Evolutionary conservation across 92 coral and sea anemone genomes (phyloP).

Genomic region (Porites lobata): DNA sequence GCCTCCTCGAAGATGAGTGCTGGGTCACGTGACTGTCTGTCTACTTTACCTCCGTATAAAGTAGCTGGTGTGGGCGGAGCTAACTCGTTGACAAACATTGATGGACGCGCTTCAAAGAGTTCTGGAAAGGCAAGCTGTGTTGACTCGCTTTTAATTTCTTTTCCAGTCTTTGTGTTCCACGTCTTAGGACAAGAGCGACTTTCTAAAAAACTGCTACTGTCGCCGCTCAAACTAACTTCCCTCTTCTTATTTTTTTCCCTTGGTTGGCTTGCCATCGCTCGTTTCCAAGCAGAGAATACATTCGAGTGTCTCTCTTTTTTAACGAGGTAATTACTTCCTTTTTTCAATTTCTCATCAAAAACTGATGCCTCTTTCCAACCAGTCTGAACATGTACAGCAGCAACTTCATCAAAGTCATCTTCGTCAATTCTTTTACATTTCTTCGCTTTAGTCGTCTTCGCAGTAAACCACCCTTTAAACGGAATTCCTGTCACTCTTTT

Average conservation of each 20-base stretch:
- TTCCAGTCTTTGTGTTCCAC: constrained; percentile 21
- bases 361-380: constrained; percentile 1
- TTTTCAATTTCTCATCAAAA: not conserved
- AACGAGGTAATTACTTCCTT: not conserved
- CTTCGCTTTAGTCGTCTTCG: not conserved
- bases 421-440: not conserved
- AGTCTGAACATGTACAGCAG: not conserved
- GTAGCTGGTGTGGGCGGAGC: constrained; percentile 5
- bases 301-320: not conserved
- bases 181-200: not conserved
- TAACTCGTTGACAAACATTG: not conserved
- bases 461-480: not conserved
- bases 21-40: constrained; percentile 25
- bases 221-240: not conserved
- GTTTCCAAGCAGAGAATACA: constrained; percentile 6
- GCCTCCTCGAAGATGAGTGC: constrained; percentile 1
- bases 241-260: not conserved
- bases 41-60: not conserved
- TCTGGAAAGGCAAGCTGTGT: not conserved
- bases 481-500: not conserved
- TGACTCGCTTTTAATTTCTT: not conserved
- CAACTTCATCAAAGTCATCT: constrained; percentile 3
- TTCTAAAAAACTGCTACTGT: not conserved
- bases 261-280: not conserved
- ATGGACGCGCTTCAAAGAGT: not conserved